Evolutionary conservation across 2,797 vertebrate genomes (phyloP).

Genomic region (Leptodactylus fallax): DNA sequence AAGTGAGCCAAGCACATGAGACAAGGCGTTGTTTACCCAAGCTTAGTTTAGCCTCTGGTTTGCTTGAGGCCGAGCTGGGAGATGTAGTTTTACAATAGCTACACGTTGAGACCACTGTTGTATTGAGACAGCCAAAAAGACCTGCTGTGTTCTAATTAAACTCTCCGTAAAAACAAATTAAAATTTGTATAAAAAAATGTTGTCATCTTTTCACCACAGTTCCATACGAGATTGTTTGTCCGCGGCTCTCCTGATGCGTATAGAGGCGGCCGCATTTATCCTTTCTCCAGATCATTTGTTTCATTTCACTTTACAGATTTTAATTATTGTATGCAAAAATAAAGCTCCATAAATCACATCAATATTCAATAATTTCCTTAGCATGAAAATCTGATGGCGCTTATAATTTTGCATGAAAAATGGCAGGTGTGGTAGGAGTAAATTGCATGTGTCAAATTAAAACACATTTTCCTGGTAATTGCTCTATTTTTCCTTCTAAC

Average conservation of each 20-base stretch:
- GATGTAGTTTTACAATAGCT: too few relatives aligned
- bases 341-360: slow-evolving; percentile 43
- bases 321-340: slow-evolving; percentile 57
- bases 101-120: too few relatives aligned
- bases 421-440: slow-evolving; percentile 48
- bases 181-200: background rate
- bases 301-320: slow-evolving; percentile 52
- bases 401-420: slow-evolving; percentile 58
- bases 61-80: too few relatives aligned
- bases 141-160: too few relatives aligned
- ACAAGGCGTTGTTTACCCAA: too few relatives aligned
- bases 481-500: slow-evolving; percentile 60
- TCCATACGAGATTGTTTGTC: background rate
- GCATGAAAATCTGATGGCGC: slow-evolving; percentile 33
- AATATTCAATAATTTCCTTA: slow-evolving; percentile 21
- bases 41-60: too few relatives aligned
- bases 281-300: slow-evolving; percentile 39
- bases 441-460: slow-evolving; percentile 61
- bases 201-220: background rate
- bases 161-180: too few relatives aligned
- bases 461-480: slow-evolving; percentile 58
- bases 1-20: too few relatives aligned
- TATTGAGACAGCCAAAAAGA: too few relatives aligned
- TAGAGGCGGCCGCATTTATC: background rate
- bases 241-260: background rate